Conservation (phyloP, 2,113 vertebrate species). For the Callospermophilus lateralis region DNA sequence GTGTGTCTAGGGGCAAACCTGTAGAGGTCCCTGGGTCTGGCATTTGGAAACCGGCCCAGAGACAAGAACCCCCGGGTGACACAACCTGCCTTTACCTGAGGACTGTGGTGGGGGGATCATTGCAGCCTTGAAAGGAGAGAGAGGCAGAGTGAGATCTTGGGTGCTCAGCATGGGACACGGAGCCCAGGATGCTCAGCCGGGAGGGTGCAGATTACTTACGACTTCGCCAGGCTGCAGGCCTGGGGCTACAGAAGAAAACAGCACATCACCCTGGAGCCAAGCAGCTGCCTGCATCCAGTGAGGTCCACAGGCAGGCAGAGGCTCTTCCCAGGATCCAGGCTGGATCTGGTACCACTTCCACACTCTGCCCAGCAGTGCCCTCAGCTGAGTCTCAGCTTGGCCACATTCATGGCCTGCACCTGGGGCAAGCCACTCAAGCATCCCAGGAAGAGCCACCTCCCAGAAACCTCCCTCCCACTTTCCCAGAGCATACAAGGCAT, state of each 20-base stretch:
- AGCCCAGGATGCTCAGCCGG: background rate
- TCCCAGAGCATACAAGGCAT: background rate
- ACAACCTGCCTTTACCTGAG: conserved; percentile 89
- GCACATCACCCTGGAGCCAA: background rate
- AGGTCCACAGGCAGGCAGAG: background rate
- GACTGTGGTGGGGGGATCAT: conserved; percentile 94
- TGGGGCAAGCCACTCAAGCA: background rate
- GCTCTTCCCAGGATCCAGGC: background rate
- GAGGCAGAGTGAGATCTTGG: conserved; percentile 32
- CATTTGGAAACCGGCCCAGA: background rate
- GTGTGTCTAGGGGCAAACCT: background rate
- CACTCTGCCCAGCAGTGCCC: background rate
- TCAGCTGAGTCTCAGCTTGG: background rate
- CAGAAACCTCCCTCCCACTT: background rate
- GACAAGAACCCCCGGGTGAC: background rate
- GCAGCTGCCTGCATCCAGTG: background rate
- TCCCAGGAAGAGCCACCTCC: background rate
- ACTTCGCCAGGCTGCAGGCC: conserved; percentile 96
- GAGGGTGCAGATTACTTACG: conserved; percentile 88
- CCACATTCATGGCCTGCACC: background rate
- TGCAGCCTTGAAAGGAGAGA: conserved; percentile 89
- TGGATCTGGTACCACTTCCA: background rate
- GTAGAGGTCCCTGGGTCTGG: background rate
- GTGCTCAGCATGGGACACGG: rapidly evolving
- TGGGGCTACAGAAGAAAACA: conserved; percentile 87